Conservation (phyloP, 2,888 invertebrate genomes). For the Rhingia campestris region DNA sequence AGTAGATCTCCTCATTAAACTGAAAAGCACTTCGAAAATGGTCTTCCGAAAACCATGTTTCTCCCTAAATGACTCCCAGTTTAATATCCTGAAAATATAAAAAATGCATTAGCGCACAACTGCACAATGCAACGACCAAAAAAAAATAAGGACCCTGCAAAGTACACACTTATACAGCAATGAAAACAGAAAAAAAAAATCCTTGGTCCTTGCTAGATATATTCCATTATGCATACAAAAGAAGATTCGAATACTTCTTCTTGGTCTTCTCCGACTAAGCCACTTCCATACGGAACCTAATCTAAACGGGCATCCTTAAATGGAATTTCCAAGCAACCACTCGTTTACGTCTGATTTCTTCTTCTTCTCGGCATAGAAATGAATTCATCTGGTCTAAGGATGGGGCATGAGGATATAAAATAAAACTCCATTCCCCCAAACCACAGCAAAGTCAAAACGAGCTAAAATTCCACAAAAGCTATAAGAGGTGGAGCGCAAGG, state of each 20-base stretch:
- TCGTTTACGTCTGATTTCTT: slow-evolving; percentile 32
- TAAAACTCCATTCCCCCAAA: slow-evolving; percentile 27
- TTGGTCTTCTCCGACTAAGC: not conserved
- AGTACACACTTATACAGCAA: too few species aligned
- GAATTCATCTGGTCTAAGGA: slow-evolving; percentile 35
- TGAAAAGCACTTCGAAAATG: too few species aligned
- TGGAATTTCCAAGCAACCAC: slow-evolving; percentile 66
- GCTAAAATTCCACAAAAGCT: slow-evolving; percentile 21
- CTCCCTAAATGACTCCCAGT: too few species aligned
- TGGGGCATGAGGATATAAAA: not conserved
- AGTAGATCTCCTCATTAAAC: too few species aligned
- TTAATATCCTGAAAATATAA: too few species aligned
- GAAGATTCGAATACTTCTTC: slow-evolving; percentile 48
- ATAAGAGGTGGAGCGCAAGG: slow-evolving; percentile 7
- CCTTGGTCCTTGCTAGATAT: not conserved
- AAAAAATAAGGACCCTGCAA: too few species aligned
- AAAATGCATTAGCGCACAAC: too few species aligned
- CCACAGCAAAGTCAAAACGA: slow-evolving; percentile 49
- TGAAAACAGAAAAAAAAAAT: too few species aligned
- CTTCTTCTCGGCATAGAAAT: slow-evolving; percentile 5
- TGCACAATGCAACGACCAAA: too few species aligned
- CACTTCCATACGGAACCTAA: slow-evolving; percentile 44
- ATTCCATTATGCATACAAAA: slow-evolving; percentile 61
- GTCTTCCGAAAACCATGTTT: too few species aligned
- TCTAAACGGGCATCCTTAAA: slow-evolving; percentile 61